Conservation (phyloP, 2,888 invertebrate genomes). For the Amphipyra berbera region DNA sequence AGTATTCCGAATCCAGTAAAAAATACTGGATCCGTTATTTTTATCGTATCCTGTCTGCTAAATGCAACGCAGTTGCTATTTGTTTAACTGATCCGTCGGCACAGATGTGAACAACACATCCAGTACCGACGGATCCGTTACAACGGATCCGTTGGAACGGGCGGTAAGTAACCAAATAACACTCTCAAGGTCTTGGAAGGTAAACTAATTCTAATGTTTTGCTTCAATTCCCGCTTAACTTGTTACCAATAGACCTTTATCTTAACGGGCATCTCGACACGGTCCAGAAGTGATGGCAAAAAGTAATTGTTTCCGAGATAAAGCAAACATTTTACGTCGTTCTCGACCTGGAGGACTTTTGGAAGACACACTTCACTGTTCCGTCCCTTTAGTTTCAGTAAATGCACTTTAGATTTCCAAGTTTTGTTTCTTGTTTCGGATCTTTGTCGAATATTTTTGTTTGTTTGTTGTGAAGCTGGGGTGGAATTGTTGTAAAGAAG, state of each 20-base stretch:
- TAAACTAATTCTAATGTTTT: constrained; percentile 14
- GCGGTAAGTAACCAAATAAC: too few species aligned
- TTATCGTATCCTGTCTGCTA: too few species aligned
- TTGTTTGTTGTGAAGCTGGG: not conserved
- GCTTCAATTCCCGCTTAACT: constrained; percentile 36
- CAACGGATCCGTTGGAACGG: too few species aligned
- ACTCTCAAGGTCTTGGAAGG: constrained; percentile 1
- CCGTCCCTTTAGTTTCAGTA: constrained; percentile 34
- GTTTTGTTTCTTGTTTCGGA: constrained; percentile 13
- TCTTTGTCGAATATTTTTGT: constrained; percentile 8
- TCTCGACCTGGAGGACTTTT: constrained; percentile 9
- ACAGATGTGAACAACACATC: too few species aligned
- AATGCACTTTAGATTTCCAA: constrained; percentile 45
- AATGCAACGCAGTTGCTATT: too few species aligned
- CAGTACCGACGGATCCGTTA: too few species aligned
- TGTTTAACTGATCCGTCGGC: too few species aligned
- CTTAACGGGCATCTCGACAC: constrained; percentile 19
- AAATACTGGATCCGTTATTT: too few species aligned
- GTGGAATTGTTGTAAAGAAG: constrained; percentile 15
- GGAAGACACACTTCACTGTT: constrained; percentile 21
- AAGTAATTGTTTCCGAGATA: constrained; percentile 50
- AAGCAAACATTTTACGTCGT: constrained; percentile 28
- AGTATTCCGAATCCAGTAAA: too few species aligned
- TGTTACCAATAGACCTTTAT: constrained; percentile 2
- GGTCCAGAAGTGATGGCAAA: constrained; percentile 12